Conservation (phyloP, 2,113 vertebrate genomes). For the Oxygymnocypris stewartii region DNA sequence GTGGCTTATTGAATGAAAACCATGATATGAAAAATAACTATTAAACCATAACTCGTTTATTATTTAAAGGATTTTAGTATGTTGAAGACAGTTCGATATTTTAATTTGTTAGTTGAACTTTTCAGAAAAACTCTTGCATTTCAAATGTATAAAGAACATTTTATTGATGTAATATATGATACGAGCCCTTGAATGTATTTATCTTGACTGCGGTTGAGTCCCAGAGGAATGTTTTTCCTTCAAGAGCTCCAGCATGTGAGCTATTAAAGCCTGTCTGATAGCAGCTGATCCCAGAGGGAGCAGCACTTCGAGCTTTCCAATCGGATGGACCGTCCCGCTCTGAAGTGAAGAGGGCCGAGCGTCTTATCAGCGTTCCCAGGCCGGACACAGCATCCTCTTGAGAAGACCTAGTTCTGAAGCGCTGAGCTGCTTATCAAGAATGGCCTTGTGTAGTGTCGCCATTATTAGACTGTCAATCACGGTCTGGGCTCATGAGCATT, state of each 20-base stretch:
- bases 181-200: not conserved
- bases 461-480: slow-evolving; percentile 24
- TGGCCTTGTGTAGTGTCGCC: not conserved
- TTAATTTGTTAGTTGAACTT: no score
- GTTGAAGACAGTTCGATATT: no score
- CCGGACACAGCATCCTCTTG: slow-evolving; percentile 74
- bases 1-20: no score
- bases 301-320: slow-evolving; percentile 38
- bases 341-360: slow-evolving; percentile 64
- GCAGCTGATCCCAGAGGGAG: slow-evolving; percentile 39
- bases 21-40: no score
- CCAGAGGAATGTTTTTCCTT: slow-evolving; percentile 36
- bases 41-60: no score
- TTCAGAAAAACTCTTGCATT: not conserved
- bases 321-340: slow-evolving; percentile 36
- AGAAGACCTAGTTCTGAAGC: slow-evolving; percentile 42
- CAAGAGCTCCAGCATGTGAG: slow-evolving; percentile 35
- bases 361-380: slow-evolving; percentile 75
- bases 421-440: slow-evolving; percentile 37
- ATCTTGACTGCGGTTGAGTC: slow-evolving; percentile 1
- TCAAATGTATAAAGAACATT: not conserved
- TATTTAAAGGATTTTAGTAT: no score
- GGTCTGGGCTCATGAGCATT: not conserved
- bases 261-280: slow-evolving; percentile 53
- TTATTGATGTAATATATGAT: not conserved